phyloP scores from a whole-genome alignment of 2,888 invertebrate genomes.

The Cacoxenus indagator region DNA sequence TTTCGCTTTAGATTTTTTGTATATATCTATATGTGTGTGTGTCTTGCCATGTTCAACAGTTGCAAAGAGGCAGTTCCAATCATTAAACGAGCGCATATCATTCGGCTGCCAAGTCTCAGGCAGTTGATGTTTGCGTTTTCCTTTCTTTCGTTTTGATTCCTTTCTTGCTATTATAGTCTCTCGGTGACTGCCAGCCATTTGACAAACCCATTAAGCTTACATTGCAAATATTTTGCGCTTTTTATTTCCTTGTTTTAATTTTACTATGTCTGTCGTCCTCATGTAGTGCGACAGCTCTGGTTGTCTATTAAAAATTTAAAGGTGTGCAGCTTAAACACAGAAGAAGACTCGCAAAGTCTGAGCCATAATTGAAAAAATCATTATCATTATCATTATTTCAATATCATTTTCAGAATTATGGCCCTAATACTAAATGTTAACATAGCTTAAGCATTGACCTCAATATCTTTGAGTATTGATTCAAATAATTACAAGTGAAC shows the following conservation, averaged over 20 bases:
- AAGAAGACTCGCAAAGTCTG: no score
- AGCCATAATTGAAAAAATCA: no score
- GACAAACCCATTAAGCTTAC: constrained; percentile 3
- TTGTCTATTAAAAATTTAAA: no score
- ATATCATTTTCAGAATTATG: no score
- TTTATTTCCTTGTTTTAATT: constrained; percentile 46
- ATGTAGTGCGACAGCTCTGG: no score
- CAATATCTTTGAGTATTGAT: no score
- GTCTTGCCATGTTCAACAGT: not conserved
- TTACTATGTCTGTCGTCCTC: no score
- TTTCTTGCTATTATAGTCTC: not conserved
- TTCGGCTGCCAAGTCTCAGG: not conserved
- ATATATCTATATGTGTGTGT: not conserved
- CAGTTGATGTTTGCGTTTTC: not conserved
- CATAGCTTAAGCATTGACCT: no score
- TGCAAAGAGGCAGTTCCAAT: not conserved
- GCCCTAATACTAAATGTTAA: no score
- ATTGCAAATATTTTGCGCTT: not conserved
- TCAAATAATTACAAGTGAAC: no score
- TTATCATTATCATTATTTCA: no score
- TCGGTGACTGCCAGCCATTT: not conserved
- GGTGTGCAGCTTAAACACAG: no score
- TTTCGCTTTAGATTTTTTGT: not conserved
- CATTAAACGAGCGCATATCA: constrained; percentile 13
- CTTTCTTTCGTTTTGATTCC: not conserved